These are phyloP conservation scores for Chironomus striatipennis DNA, from an alignment of 1,140 invertebrate genomes.

Conservation along the genomic window DNA sequence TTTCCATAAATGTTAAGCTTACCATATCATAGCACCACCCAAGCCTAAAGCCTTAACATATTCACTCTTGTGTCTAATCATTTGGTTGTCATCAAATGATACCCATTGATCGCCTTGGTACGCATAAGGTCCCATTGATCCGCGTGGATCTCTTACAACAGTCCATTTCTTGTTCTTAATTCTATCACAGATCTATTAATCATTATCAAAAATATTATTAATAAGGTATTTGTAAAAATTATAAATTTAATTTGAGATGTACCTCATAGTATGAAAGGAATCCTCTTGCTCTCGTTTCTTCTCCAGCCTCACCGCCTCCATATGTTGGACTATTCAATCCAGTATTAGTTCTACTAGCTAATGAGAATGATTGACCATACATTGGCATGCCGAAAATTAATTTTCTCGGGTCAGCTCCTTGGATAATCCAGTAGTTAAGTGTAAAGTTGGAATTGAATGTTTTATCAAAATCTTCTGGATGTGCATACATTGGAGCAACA, in stretches of 20 bases:
- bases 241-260: conserved; percentile 1
- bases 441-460: conserved; percentile 82
- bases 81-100: conserved; percentile 69
- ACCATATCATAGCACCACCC: conserved; percentile 83
- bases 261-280: conserved; percentile 78
- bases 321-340: conserved; percentile 61
- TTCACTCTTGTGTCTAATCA: conserved; percentile 61
- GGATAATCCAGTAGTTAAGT: conserved; percentile 68
- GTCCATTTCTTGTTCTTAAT: conserved; percentile 57
- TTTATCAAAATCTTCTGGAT: conserved; percentile 55
- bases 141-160: conserved; percentile 54
- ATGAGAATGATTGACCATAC: conserved; percentile 77
- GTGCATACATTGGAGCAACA: conserved; percentile 66
- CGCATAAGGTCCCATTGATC: conserved; percentile 67
- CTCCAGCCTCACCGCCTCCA: conserved; percentile 68
- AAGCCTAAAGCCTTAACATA: conserved; percentile 65
- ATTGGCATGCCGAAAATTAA: conserved; percentile 73
- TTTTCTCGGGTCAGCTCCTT: conserved; percentile 64
- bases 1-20: too few species aligned
- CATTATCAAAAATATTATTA: too few species aligned
- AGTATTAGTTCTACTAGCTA: conserved; percentile 52
- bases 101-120: conserved; percentile 72
- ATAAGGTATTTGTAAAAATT: too few species aligned
- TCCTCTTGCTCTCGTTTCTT: conserved; percentile 68
- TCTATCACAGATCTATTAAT: conserved; percentile 55